Conservation (phyloP, 2,888 invertebrate genomes). For the Buathra laborator region DNA sequence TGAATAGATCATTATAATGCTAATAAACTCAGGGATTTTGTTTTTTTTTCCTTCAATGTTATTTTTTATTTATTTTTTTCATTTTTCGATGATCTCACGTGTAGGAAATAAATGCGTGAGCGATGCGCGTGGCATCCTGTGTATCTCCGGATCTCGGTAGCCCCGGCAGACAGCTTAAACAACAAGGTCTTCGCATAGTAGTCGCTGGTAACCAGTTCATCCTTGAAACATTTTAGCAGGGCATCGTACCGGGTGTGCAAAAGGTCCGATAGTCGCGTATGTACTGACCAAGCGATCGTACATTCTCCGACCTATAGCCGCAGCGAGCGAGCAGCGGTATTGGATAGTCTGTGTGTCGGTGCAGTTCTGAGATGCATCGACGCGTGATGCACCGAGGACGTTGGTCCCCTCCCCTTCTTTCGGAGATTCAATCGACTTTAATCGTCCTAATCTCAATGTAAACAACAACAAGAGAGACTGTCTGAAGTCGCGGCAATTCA, state of each 20-base stretch:
- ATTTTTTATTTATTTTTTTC: neutral
- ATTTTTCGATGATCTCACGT: conserved; percentile 41
- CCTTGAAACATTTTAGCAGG: conserved; percentile 71
- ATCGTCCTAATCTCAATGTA: conserved; percentile 13
- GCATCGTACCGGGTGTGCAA: conserved; percentile 66
- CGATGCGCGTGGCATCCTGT: neutral
- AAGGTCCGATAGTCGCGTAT: neutral
- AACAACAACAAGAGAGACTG: neutral
- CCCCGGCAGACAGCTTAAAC: conserved; percentile 2
- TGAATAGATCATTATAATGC: too few species aligned
- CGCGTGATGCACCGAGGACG: neutral
- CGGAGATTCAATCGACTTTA: conserved; percentile 2
- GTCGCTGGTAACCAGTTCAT: conserved; percentile 60
- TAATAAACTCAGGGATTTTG: neutral
- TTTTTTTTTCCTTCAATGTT: neutral
- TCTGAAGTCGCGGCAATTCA: conserved; percentile 16
- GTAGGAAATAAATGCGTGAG: neutral
- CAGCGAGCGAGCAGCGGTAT: neutral
- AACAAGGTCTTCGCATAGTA: conserved; percentile 62
- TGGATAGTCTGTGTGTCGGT: too few species aligned
- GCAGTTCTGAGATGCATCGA: neutral
- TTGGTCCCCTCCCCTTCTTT: neutral
- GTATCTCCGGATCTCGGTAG: conserved; percentile 29
- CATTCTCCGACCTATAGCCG: conserved; percentile 2
- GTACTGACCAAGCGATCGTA: neutral